A percentile compares a stretch with the other conserved stretches of the same genome.
Evolutionary conservation across 2,113 vertebrate genomes (phyloP).

Genomic region (human): DNA sequence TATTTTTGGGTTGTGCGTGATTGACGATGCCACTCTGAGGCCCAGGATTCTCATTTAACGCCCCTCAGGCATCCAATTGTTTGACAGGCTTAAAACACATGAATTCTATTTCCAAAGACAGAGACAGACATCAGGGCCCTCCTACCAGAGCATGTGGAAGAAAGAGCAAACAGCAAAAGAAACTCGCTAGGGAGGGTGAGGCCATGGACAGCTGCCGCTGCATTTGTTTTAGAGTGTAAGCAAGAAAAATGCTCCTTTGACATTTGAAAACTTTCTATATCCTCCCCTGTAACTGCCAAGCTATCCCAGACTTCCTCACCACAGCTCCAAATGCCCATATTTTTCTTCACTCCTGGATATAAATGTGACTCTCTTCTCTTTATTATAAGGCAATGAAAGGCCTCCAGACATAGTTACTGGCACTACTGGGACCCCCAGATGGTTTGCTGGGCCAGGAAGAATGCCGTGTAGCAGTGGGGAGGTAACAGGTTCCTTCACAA

Average conservation of each 20-base stretch:
- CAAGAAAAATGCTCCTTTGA: not conserved
- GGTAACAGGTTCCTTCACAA: not conserved
- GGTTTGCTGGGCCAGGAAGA: not conserved
- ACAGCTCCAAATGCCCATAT: not conserved
- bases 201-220: fast-evolving
- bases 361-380: not conserved
- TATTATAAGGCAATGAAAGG: not conserved
- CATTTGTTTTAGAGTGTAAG: not conserved
- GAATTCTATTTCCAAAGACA: constrained; percentile 22
- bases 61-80: not conserved
- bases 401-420: not conserved
- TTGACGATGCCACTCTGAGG: not conserved
- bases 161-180: not conserved
- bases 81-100: constrained; percentile 7
- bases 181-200: not conserved
- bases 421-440: not conserved
- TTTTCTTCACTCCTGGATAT: not conserved
- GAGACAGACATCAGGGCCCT: not conserved
- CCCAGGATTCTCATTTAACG: constrained; percentile 7
- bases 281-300: not conserved
- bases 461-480: not conserved
- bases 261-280: not conserved
- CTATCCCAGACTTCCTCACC: not conserved
- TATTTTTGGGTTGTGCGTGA: fast-evolving
- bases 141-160: not conserved